phyloP scores from a whole-genome alignment of 2,113 vertebrate genomes.

The Otus sunia region DNA sequence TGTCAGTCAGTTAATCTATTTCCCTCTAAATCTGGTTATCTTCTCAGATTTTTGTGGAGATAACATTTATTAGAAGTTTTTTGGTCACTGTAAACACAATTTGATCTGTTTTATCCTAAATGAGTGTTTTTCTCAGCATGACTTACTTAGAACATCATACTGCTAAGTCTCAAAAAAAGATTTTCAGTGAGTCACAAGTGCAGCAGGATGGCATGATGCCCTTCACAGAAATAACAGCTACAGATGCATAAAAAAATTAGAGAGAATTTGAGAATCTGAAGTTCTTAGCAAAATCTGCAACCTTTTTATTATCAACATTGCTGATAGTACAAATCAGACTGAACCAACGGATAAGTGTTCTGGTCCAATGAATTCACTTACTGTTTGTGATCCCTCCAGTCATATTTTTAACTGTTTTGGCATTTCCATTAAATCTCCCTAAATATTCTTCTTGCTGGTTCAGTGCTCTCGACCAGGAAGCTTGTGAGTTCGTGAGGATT shows the following conservation, averaged over 20 bases:
- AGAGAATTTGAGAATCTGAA: conserved; percentile 8
- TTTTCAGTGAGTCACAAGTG: conserved; percentile 19
- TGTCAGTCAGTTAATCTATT: neutral
- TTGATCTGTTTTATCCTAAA: neutral
- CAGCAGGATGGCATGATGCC: neutral
- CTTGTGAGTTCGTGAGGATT: conserved; percentile 46
- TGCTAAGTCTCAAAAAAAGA: neutral
- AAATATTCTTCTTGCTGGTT: conserved; percentile 58
- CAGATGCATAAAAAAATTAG: neutral
- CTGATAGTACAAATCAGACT: conserved; percentile 43
- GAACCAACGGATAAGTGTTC: conserved; percentile 45
- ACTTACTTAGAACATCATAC: neutral
- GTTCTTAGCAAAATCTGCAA: conserved; percentile 39
- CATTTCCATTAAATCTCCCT: conserved; percentile 44
- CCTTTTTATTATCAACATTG: conserved; percentile 14
- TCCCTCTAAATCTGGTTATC: neutral
- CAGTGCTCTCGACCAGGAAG: conserved; percentile 44
- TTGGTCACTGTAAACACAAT: neutral
- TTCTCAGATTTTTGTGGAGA: neutral
- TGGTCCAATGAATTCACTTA: conserved; percentile 47
- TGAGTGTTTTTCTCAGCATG: neutral
- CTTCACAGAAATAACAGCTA: conserved; percentile 28
- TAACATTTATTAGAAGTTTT: neutral
- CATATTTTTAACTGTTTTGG: conserved; percentile 34
- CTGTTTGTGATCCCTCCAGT: conserved; percentile 16